Conservation (phyloP, 1,140 invertebrate genomes). For the Trachelipus rathkii region DNA sequence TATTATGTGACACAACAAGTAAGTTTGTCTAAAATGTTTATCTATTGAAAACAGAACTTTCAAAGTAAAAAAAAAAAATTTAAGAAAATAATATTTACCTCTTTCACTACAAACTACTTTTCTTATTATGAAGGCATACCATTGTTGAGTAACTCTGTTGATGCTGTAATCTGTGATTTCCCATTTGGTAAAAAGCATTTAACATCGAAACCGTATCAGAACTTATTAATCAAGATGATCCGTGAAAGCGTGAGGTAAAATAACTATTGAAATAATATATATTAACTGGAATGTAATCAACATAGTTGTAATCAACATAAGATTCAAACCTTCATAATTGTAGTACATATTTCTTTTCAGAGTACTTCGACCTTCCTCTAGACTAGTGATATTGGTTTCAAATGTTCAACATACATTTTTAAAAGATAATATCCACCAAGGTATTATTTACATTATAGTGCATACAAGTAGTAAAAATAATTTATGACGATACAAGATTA, state of each 20-base stretch:
- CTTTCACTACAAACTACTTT: no score
- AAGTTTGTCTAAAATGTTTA: neutral
- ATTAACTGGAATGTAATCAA: no score
- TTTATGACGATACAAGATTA: no score
- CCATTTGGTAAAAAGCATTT: slow-evolving; percentile 27
- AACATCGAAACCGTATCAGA: no score
- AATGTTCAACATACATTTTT: neutral
- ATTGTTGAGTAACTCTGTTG: neutral
- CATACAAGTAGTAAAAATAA: no score
- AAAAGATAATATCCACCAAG: neutral
- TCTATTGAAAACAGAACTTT: neutral
- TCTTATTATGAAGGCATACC: neutral
- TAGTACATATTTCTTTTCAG: neutral
- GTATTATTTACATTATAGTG: no score
- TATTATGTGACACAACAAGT: neutral
- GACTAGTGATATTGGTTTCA: slow-evolving; percentile 2
- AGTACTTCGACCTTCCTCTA: neutral
- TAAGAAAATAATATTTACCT: no score
- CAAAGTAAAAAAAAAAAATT: no score
- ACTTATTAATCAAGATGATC: no score
- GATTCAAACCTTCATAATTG: neutral
- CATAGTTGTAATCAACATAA: no score
- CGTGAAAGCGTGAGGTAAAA: no score
- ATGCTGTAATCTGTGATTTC: slow-evolving; percentile 27
- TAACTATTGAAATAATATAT: no score